Base-by-base conservation (phyloP, 37 sponge, comb jelly and placozoan genomes). In the Ephydatia muelleri region DNA sequence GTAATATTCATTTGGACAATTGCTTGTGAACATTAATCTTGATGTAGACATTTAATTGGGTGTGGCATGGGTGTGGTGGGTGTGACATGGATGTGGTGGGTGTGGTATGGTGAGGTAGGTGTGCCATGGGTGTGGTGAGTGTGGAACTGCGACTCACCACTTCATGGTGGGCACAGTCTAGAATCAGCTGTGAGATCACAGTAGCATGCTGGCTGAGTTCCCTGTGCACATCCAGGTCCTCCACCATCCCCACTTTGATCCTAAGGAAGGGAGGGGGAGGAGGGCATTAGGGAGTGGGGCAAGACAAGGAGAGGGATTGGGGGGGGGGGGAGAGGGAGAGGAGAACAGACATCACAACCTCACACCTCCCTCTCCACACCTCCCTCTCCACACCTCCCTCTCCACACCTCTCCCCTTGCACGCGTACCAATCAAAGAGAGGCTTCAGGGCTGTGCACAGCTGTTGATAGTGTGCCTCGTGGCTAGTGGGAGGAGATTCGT, bases 351-450 rank as follows among this genome's bases (percentile, higher is more conserved):
- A 43, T 8, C 47, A 4, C 47, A 11, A 11, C 47, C 47, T 43
- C 47, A 43, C 27, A 1, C 22, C 2, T 1, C 21, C 34, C 3
- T 14, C n/a, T 31, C 32, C 80, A 80, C 65, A 49, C 34, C 31
- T 16, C 32, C n/a, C 16, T 33, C 57, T 13, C 8, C 27, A 67
- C 80, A 80, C 49, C 34, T 9, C 28, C 80, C 32, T 80, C 23
- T 3, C 13, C 27, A 19, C 79, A 57, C 26, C 77, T 84, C 57
- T 21, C 1, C 16, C 57, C 57, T 27, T 68, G 11, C 29, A 27
- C 2, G 73, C 90, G 68, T 32, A 93, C 94, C 80, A 83, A 6
- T 36, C n/a, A 3, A 93, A 49, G 30, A 93, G 77, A 8, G 91
- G 83, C 12, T 37, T 48, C 19, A 82, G 71, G 31, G 74, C 79